Conservation (phyloP, 2,113 vertebrate species). For the human region GRCh38 chr16:72717501-72718000, state of each 20-base stretch:
- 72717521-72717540: not conserved
- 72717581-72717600: constrained; percentile 21
- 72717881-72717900: too few species aligned
- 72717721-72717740: not conserved
- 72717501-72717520: not conserved
- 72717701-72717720: constrained; percentile 6
- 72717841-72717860: too few species aligned
- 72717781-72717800: too few species aligned
- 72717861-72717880: too few species aligned
- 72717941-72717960: too few species aligned
- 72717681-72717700: not conserved
- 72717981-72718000: too few species aligned
- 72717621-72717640: not conserved
- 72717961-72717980: too few species aligned
- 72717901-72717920: too few species aligned
- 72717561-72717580: not conserved
- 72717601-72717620: not conserved
- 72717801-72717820: too few species aligned
- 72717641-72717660: not conserved
- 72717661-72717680: not conserved
- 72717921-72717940: too few species aligned
- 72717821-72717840: too few species aligned
- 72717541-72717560: not conserved
- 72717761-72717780: not conserved
- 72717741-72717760: not conserved